Conservation (phyloP, 2,888 invertebrate species). For the Boloria selene region DNA sequence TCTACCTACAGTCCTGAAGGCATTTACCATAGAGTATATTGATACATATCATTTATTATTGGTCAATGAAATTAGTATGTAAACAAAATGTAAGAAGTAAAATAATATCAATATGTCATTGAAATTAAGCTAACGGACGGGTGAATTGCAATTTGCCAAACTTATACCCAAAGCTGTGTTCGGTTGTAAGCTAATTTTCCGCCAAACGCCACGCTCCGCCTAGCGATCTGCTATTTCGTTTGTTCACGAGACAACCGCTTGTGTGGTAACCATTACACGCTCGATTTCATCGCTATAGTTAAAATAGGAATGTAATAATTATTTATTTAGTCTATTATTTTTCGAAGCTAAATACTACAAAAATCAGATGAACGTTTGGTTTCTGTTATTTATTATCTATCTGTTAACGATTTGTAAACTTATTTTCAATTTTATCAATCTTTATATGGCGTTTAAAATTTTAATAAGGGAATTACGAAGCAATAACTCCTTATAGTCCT, state of each 20-base stretch:
- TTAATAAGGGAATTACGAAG: too few species aligned
- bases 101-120: constrained; percentile 17
- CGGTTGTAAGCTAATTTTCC: constrained; percentile 71
- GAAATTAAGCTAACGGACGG: constrained; percentile 21
- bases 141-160: constrained; percentile 40
- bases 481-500: too few species aligned
- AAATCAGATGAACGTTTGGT: background rate
- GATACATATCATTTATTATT: too few species aligned
- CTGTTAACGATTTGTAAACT: too few species aligned
- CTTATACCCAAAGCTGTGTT: constrained; percentile 44
- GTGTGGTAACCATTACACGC: constrained; percentile 78
- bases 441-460: too few species aligned
- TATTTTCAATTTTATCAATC: too few species aligned
- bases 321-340: constrained; percentile 26
- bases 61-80: too few species aligned
- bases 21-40: too few species aligned
- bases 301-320: constrained; percentile 58
- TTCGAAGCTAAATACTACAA: background rate
- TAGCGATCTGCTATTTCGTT: constrained; percentile 66
- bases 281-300: constrained; percentile 73
- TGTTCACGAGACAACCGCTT: constrained; percentile 73
- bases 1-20: too few species aligned
- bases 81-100: background rate
- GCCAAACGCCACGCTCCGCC: constrained; percentile 58
- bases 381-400: too few species aligned